Conservation (phyloP, 2,888 invertebrate genomes). For the Cremastinae sp. region DNA sequence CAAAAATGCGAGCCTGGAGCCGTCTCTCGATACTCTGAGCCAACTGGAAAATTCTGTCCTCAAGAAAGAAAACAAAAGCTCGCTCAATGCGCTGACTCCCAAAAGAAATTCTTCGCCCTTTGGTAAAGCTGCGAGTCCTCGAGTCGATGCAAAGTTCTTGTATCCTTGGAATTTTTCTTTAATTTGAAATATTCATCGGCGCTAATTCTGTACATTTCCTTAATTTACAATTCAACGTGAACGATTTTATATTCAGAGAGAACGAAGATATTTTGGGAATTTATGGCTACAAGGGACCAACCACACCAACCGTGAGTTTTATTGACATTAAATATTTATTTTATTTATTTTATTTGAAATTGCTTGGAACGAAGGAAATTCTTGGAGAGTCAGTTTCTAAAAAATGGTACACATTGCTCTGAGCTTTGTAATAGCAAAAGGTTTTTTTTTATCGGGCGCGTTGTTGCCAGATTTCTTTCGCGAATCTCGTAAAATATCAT, state of each 20-base stretch:
- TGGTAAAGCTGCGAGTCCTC: constrained; percentile 8
- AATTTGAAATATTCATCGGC: constrained; percentile 22
- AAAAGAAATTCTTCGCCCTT: constrained; percentile 15
- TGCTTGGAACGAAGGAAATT: not conserved
- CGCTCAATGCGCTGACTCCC: not conserved
- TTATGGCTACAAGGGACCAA: constrained; percentile 67
- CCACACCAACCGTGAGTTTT: constrained; percentile 68
- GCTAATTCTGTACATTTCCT: constrained; percentile 9
- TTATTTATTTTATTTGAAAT: constrained; percentile 3
- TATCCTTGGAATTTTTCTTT: constrained; percentile 68
- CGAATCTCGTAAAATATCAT: constrained; percentile 54
- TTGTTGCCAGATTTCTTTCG: constrained; percentile 68
- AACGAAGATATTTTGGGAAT: constrained; percentile 68
- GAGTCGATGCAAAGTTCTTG: constrained; percentile 48
- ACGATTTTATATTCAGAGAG: constrained; percentile 25
- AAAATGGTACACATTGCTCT: constrained; percentile 9
- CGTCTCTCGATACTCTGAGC: constrained; percentile 67
- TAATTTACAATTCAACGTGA: constrained; percentile 8
- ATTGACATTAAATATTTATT: constrained; percentile 1
- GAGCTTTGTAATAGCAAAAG: constrained; percentile 6
- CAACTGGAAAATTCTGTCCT: constrained; percentile 67
- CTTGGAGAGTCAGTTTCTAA: constrained; percentile 7
- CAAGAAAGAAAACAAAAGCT: constrained; percentile 47
- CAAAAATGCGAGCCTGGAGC: constrained; percentile 60
- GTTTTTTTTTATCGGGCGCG: constrained; percentile 63